Conservation (phyloP, 2,113 vertebrate genomes). For the Fregata magnificens region DNA sequence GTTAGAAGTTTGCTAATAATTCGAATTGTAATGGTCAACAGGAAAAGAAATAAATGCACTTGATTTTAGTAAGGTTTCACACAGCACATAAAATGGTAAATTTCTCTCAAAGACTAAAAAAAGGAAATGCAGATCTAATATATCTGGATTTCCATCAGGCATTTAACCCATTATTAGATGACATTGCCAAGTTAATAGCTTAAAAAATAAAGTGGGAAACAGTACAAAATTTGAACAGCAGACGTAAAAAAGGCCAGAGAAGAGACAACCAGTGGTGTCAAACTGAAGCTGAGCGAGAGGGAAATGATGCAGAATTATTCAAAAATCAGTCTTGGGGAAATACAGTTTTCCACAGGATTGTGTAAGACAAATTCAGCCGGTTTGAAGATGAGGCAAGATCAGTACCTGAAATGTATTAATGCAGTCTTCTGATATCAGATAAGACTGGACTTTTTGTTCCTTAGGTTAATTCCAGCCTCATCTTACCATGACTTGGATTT, state of each 20-base stretch:
- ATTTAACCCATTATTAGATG: neutral
- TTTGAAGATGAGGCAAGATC: neutral
- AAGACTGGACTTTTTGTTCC: neutral
- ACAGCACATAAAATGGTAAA: neutral
- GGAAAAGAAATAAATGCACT: neutral
- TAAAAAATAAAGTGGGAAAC: neutral
- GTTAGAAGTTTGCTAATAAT: neutral
- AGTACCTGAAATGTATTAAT: neutral
- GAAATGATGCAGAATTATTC: neutral
- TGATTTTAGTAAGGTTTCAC: neutral
- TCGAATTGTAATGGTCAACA: neutral
- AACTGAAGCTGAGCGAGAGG: neutral
- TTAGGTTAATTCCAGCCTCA: neutral
- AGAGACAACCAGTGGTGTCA: neutral
- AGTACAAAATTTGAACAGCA: neutral
- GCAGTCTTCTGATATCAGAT: neutral
- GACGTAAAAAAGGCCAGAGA: neutral
- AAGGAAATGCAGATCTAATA: neutral
- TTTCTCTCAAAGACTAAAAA: neutral
- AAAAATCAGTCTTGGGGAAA: neutral
- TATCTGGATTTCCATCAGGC: neutral
- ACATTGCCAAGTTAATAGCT: neutral
- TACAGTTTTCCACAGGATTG: neutral
- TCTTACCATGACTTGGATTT: neutral
- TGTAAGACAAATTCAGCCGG: neutral